Base-by-base conservation (phyloP, 23 tunicate genomes). In the Phallusia fumigata region DNA sequence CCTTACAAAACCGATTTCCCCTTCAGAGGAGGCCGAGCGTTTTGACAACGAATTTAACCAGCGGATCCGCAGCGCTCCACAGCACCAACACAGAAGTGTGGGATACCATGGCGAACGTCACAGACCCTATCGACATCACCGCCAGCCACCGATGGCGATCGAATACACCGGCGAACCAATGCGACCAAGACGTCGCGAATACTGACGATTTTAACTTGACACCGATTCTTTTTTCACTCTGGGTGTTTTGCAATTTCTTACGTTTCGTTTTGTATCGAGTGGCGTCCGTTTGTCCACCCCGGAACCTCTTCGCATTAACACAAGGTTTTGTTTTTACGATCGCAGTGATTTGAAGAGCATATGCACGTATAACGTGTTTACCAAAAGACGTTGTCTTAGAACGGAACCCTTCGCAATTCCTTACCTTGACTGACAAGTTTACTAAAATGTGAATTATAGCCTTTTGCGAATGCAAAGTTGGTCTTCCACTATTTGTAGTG, bases 1-100 rank as follows among this genome's bases (percentile, higher is more conserved):
- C 78, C 3, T 35, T 11, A 8, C 8, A 2, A 5, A 21, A 22
- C 26, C 5, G 12, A 1, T 36, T 49, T 51, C 51, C 11, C 50
- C 32, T 32, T 12, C 77, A 86, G 90, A 86, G 26, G 80, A 86
- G 16, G 90, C 90, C 34, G 84, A 74, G 6, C 32, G 73, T 32
- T 86, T 86, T 52, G 76, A 86, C 75, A 72, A 74, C 31, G 90
- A 86, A 35, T 86, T 26, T n/a, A 44, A 86, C 79, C 90, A 80
- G 45, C 33, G 75, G 19, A 36, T 36, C 33, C 84, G 84, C 1
- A 26, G 79, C 28, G 69, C 69, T 24, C 69, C 69, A 22, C 47
- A 40, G 10, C 47, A 40, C 10, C 69, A 58, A 58, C 69, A 58
- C 3, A 58, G 69, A 58, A 24, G 69, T 22, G 69, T 58, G 28